Evolutionary conservation across 2,888 invertebrate genomes (phyloP), one percentile per base, ranked within the genome.

Genomic region (Lasioglossum lativentre): DNA sequence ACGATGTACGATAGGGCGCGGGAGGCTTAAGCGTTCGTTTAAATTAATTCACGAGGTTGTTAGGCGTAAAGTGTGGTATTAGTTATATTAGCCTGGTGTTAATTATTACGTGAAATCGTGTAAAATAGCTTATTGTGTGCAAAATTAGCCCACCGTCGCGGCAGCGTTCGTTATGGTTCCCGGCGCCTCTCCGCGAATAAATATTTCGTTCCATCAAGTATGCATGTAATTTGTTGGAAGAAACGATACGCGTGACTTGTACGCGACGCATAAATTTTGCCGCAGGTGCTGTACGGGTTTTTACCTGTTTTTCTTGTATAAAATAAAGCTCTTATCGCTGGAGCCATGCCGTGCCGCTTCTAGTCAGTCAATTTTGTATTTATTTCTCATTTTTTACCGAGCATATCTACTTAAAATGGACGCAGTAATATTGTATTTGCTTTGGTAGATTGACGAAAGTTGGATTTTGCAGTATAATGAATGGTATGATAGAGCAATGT

Each of bases 11-110:
- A 73, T 75, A n/a, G 78, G 75, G 56, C 38, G 78, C 45, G 66
- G 30, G 72, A n/a, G 40, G 38, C 75, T 78, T 73, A 84, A 83
- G 82, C 72, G 83, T 83, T 47, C 85, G 75, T 83, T 83, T 83
- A 85, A 85, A 85, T 85, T 83, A 85, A 85, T 83, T 83, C 85
- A n/a, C 83, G 23, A 6, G 52, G 78, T 72, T 83, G 83, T 85
- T 83, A 75, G 38, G 78, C 72, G 45, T 75, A 66, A 83, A 83
- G 72, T 27, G 83, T 16, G 66, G 71, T 27, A 73, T 78, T 75
- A 83, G 83, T 75, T 63, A 73, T 75, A 52, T 52, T 85, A 83
- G 78, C 42, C 52, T 34, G 83, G 85, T 85, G 85, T 83, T 85
- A 85, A 85, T 85, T 85, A 85, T 85, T 83, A 72, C 72, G 72